These are phyloP conservation scores for Tiliqua scincoides DNA, from an alignment of 2,113 vertebrate species.

Conservation along the genomic window DNA sequence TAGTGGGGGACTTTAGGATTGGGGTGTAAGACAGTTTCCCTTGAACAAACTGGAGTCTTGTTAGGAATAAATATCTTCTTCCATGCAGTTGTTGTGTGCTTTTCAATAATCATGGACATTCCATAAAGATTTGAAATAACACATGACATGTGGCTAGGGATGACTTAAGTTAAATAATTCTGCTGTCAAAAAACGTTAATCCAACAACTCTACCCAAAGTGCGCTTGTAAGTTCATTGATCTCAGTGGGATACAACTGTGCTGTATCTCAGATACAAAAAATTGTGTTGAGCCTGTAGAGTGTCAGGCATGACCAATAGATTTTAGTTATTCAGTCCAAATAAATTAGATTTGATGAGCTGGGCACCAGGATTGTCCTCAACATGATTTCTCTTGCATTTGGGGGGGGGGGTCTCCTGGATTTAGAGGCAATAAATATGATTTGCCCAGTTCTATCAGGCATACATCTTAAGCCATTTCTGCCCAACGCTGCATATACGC, in stretches of 20 bases:
- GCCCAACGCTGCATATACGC: no score
- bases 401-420: background rate
- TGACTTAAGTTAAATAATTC: background rate
- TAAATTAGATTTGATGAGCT: background rate
- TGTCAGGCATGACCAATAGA: no score
- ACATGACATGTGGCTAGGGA: no score
- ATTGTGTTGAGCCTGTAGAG: no score
- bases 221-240: background rate
- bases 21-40: background rate
- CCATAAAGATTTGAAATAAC: background rate
- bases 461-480: no score
- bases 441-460: background rate
- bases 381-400: background rate
- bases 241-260: background rate
- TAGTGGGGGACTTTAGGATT: no score
- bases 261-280: background rate
- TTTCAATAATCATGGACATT: background rate
- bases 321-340: no score
- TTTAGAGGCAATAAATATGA: background rate
- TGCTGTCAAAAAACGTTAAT: background rate
- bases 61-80: background rate
- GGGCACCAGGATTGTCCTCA: background rate
- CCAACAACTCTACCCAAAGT: background rate
- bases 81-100: background rate
- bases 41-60: background rate